Conservation (phyloP, 1,140 invertebrate genomes). For the Frieseomelitta varia region DNA sequence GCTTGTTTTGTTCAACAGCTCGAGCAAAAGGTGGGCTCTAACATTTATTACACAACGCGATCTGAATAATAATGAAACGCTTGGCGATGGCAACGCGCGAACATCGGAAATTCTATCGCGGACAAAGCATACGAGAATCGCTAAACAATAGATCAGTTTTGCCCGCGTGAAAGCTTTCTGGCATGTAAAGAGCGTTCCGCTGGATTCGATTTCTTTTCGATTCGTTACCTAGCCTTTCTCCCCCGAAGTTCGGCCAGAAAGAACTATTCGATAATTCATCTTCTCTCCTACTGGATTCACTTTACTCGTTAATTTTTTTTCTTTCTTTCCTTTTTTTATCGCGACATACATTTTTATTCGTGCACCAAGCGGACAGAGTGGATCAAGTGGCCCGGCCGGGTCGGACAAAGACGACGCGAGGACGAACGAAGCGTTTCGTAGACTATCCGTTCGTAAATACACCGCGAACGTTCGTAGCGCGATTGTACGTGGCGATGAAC, state of each 20-base stretch:
- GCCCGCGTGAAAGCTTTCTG: slow-evolving; percentile 5
- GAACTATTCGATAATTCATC: not conserved
- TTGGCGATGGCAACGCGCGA: not conserved
- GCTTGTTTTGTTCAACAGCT: not conserved
- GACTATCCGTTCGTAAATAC: not conserved
- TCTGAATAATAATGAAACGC: slow-evolving; percentile 27
- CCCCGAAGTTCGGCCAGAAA: not conserved
- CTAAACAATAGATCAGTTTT: slow-evolving; percentile 38
- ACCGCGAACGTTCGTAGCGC: not conserved
- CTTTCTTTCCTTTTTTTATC: not conserved
- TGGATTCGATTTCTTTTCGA: not conserved
- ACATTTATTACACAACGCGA: slow-evolving; percentile 30
- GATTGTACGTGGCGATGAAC: slow-evolving; percentile 2
- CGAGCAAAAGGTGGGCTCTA: slow-evolving; percentile 1
- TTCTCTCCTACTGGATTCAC: not conserved
- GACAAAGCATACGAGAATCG: slow-evolving; percentile 33
- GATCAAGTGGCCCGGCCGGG: not conserved
- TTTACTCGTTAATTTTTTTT: not conserved
- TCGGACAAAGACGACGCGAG: too few species aligned
- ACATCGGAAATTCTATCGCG: slow-evolving; percentile 28
- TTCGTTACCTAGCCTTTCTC: not conserved
- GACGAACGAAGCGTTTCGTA: not conserved
- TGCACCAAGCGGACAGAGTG: not conserved
- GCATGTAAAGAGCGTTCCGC: slow-evolving; percentile 6
- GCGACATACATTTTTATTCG: not conserved